These are phyloP conservation scores for Drosophila mettleri DNA, from an alignment of 2,888 invertebrate genomes.

Conservation along the genomic window DNA sequence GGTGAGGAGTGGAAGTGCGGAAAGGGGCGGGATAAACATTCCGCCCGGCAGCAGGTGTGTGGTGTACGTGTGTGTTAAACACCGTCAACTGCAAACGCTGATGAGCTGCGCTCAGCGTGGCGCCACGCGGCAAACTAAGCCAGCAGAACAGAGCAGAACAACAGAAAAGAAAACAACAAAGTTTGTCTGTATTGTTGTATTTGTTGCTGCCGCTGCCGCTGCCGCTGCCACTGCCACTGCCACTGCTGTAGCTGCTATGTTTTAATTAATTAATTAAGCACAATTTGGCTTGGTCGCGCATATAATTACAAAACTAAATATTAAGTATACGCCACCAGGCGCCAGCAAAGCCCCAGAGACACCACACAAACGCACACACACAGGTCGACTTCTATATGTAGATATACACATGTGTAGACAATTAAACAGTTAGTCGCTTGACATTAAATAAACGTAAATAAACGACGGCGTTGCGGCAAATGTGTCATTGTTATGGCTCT, in stretches of 20 bases:
- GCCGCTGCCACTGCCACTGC: too few species aligned
- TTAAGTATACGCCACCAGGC: constrained; percentile 64
- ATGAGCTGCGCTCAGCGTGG: constrained; percentile 63
- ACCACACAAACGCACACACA: constrained; percentile 19
- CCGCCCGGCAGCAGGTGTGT: constrained; percentile 5
- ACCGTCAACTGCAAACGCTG: constrained; percentile 37
- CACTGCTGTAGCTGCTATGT: constrained; percentile 30
- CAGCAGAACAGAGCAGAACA: constrained; percentile 13
- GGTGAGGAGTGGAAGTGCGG: too few species aligned
- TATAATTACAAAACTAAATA: constrained; percentile 72
- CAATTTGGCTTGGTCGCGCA: constrained; percentile 48
- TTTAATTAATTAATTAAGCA: constrained; percentile 76
- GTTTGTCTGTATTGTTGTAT: neutral
- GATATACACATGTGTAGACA: constrained; percentile 6
- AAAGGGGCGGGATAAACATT: neutral
- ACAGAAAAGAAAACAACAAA: constrained; percentile 7
- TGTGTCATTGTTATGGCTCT: constrained; percentile 56
- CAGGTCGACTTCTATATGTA: constrained; percentile 4
- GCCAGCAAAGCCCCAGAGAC: constrained; percentile 58
- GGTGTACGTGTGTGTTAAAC: constrained; percentile 10
- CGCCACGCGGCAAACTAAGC: constrained; percentile 67
- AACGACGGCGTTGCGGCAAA: constrained; percentile 57
- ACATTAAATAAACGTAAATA: constrained; percentile 58
- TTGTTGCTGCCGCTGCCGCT: constrained; percentile 4
- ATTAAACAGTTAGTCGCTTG: constrained; percentile 52